Conservation (phyloP, 1,140 invertebrate species). For the Drosophila mojavensis region DNA sequence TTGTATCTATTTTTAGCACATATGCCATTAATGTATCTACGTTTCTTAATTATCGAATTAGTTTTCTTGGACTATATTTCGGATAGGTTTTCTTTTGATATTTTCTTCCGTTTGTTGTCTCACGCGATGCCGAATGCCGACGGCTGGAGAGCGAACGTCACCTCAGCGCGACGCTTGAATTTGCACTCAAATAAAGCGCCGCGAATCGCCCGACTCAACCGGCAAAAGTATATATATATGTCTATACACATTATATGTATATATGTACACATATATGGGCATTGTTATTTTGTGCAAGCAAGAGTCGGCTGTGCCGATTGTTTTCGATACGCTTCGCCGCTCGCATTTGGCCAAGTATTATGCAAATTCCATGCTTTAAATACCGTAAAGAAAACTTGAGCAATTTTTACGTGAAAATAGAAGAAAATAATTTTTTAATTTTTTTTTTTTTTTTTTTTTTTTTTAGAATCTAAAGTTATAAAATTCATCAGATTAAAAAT, state of each 20-base stretch:
- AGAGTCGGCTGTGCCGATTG: constrained; percentile 29
- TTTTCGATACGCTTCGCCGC: constrained; percentile 58
- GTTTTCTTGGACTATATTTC: constrained; percentile 37
- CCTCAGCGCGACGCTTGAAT: constrained; percentile 69
- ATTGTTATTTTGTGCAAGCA: constrained; percentile 16
- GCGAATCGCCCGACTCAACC: constrained; percentile 25
- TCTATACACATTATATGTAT: neutral
- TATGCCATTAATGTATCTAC: constrained; percentile 53
- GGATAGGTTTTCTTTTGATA: neutral
- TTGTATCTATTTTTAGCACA: constrained; percentile 68
- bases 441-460: neutral
- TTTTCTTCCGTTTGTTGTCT: constrained; percentile 39
- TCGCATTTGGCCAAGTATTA: constrained; percentile 17
- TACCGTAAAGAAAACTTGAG: constrained; percentile 42
- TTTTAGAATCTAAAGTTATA: no score
- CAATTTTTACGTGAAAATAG: constrained; percentile 19
- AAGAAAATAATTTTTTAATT: neutral
- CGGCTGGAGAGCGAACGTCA: constrained; percentile 50
- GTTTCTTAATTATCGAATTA: constrained; percentile 73
- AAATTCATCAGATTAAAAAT: no score
- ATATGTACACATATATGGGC: neutral
- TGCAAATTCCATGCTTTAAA: constrained; percentile 23
- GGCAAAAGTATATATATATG: constrained; percentile 26
- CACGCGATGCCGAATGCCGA: constrained; percentile 55
- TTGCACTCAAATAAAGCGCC: constrained; percentile 59